Conservation (phyloP, 2,888 invertebrate genomes). For the Oxytorus armatus region DNA sequence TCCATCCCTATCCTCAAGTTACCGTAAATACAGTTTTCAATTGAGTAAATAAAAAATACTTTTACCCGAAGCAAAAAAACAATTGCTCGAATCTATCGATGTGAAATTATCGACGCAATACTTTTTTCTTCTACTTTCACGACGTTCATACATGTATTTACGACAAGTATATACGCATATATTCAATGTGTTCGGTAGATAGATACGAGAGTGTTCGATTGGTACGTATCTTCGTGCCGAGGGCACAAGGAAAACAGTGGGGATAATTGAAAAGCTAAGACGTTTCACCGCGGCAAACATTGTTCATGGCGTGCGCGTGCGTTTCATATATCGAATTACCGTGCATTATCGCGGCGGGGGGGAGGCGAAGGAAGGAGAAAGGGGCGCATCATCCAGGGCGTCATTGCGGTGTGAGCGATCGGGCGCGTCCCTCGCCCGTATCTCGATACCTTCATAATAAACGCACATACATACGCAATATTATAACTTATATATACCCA, state of each 20-base stretch:
- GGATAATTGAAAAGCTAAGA: conserved; percentile 67
- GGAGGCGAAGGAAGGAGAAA: too few species aligned
- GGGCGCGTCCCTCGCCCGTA: conserved; percentile 32
- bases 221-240: conserved; percentile 29
- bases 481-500: conserved; percentile 26
- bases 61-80: not conserved
- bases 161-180: conserved; percentile 30
- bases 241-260: conserved; percentile 40
- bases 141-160: conserved; percentile 37
- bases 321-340: conserved; percentile 77
- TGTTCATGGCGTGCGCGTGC: conserved; percentile 63
- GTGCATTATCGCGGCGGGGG: conserved; percentile 80
- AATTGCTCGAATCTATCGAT: not conserved
- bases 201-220: conserved; percentile 37
- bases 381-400: conserved; percentile 79
- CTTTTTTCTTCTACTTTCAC: not conserved
- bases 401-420: conserved; percentile 62
- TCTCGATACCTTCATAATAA: conserved; percentile 54
- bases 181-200: conserved; percentile 14
- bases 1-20: too few species aligned
- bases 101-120: conserved; percentile 4
- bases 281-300: conserved; percentile 61
- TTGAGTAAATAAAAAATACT: not conserved
- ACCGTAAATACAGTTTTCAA: too few species aligned
- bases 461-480: too few species aligned